phyloP scores from a whole-genome alignment of 2,888 invertebrate species.

The Barypeithes pellucidus region DNA sequence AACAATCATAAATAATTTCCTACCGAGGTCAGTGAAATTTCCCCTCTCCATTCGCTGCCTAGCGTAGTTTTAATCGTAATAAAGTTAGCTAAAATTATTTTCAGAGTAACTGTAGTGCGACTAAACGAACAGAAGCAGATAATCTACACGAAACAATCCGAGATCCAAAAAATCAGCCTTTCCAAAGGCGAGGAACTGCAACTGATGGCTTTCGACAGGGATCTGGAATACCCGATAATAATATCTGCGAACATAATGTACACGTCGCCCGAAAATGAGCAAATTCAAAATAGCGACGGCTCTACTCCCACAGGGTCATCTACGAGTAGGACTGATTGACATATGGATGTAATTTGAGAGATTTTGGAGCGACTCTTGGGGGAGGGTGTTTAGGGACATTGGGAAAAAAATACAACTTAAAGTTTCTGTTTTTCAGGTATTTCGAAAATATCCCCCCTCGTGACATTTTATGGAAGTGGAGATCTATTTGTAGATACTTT shows the following conservation, averaged over 20 bases:
- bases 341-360: background rate
- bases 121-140: constrained; percentile 80
- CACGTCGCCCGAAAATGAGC: constrained; percentile 71
- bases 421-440: background rate
- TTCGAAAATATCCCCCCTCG: background rate
- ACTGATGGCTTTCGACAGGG: constrained; percentile 74
- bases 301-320: background rate
- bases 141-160: constrained; percentile 75
- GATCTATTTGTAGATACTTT: background rate
- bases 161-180: constrained; percentile 75
- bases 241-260: constrained; percentile 81
- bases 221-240: constrained; percentile 78
- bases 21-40: too few species aligned
- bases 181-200: constrained; percentile 79
- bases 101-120: constrained; percentile 76
- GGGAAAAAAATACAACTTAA: background rate
- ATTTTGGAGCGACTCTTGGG: background rate
- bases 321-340: constrained; percentile 11
- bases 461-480: background rate
- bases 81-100: constrained; percentile 33
- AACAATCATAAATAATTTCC: too few species aligned
- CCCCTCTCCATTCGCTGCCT: too few species aligned
- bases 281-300: constrained; percentile 22
- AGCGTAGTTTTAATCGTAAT: too few species aligned
- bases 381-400: background rate